A percentile compares a stretch with the other conserved stretches of the same genome.
Conservation (phyloP, 1,140 invertebrate species). For the Ditylenchus dipsaci region DNA sequence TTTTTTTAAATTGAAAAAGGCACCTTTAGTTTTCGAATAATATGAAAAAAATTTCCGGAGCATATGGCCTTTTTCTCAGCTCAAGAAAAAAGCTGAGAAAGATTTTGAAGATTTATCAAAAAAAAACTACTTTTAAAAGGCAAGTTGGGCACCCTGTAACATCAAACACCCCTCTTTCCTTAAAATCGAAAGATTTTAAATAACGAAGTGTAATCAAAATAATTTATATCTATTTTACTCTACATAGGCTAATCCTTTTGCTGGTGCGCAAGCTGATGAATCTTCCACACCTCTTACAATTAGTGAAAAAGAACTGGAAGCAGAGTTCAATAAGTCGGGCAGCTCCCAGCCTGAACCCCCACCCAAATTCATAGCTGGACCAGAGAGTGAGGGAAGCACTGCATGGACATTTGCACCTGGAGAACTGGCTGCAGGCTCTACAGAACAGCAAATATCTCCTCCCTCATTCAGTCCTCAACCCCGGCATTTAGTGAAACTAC, state of each 20-base stretch:
- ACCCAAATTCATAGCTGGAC: constrained; percentile 19
- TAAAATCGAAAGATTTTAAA: too few relatives aligned
- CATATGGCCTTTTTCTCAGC: too few relatives aligned
- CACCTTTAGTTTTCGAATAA: too few relatives aligned
- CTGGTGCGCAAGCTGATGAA: not conserved
- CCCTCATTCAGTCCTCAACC: constrained; percentile 13
- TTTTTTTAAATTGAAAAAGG: too few relatives aligned
- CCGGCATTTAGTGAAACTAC: not conserved
- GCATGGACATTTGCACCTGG: not conserved
- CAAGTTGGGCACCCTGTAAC: too few relatives aligned
- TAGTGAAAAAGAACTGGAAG: constrained; percentile 31
- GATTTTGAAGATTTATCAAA: too few relatives aligned
- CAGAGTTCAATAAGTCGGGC: constrained; percentile 14
- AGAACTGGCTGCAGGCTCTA: not conserved
- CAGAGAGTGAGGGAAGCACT: not conserved
- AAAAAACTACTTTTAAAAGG: too few relatives aligned
- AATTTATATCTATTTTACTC: too few relatives aligned
- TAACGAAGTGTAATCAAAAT: too few relatives aligned
- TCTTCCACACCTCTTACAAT: constrained; percentile 31
- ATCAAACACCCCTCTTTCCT: too few relatives aligned
- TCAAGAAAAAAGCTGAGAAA: too few relatives aligned
- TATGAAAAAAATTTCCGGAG: too few relatives aligned
- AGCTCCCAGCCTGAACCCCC: not conserved
- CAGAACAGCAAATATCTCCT: not conserved
- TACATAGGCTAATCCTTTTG: not conserved